Evolutionary conservation across 2,888 invertebrate genomes (phyloP).

Genomic region (Stenotaenia linearis): DNA sequence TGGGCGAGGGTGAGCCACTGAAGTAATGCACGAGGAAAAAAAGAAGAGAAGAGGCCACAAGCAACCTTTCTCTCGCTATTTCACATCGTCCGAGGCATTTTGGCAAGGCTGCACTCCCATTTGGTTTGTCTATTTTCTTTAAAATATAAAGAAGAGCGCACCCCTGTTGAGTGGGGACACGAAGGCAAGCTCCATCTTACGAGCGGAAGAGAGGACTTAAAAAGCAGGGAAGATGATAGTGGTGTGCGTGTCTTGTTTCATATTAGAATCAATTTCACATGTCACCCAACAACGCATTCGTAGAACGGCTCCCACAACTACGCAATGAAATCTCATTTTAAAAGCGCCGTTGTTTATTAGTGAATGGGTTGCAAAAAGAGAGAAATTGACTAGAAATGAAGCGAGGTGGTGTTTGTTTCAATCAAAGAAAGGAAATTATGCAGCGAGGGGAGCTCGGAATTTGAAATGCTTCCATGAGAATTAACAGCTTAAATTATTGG

Average conservation of each 20-base stretch:
- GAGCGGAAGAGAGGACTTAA: neutral
- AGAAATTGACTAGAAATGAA: neutral
- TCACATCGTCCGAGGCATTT: slow-evolving; percentile 11
- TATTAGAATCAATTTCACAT: slow-evolving; percentile 17
- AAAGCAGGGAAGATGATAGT: neutral
- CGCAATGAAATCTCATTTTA: neutral
- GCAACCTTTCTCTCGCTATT: neutral
- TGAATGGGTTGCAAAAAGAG: neutral
- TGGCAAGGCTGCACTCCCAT: slow-evolving; percentile 5
- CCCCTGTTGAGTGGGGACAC: neutral
- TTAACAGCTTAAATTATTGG: neutral
- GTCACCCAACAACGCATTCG: neutral
- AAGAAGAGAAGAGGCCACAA: neutral
- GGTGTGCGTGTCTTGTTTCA: neutral
- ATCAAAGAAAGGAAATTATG: neutral
- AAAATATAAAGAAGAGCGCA: neutral
- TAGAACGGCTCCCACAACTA: neutral
- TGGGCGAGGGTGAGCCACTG: neutral
- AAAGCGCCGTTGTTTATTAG: neutral
- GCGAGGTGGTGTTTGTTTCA: neutral
- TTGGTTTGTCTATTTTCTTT: neutral
- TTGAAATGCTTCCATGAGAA: neutral
- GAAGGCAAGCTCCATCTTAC: neutral
- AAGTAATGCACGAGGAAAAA: neutral
- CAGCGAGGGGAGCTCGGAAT: too few species aligned